A percentile compares a stretch with the other conserved stretches of the same genome.
Evolutionary conservation across 2,888 invertebrate species (phyloP).

Genomic region (Hemaris fuciformis): DNA sequence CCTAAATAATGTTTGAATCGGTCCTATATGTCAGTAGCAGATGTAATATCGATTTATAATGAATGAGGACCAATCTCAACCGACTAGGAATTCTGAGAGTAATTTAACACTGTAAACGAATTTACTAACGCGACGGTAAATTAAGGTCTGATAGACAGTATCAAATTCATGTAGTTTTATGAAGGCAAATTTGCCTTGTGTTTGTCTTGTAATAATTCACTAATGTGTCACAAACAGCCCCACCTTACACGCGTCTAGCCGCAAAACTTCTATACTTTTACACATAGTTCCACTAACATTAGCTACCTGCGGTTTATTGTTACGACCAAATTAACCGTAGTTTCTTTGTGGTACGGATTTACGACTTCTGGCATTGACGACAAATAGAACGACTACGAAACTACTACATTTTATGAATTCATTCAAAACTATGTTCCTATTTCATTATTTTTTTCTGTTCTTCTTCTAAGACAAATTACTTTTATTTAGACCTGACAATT

Average conservation of each 20-base stretch:
- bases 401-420: no score
- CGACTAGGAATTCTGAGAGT: neutral
- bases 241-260: slow-evolving; percentile 13
- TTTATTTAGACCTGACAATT: no score
- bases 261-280: neutral
- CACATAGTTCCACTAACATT: neutral
- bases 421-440: no score
- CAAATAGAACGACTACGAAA: no score
- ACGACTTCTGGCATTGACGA: no score
- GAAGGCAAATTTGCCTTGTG: slow-evolving; percentile 12
- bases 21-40: neutral
- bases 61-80: neutral
- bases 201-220: slow-evolving; percentile 17
- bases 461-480: no score
- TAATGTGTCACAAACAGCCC: slow-evolving; percentile 16
- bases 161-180: slow-evolving; percentile 10
- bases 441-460: no score
- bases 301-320: neutral
- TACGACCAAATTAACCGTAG: neutral
- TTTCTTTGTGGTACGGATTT: neutral
- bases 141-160: neutral
- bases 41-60: neutral
- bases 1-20: neutral
- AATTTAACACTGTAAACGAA: slow-evolving; percentile 3
- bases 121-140: neutral